Conservation (phyloP, 1,140 invertebrate genomes). For the Kradibia gibbosae region DNA sequence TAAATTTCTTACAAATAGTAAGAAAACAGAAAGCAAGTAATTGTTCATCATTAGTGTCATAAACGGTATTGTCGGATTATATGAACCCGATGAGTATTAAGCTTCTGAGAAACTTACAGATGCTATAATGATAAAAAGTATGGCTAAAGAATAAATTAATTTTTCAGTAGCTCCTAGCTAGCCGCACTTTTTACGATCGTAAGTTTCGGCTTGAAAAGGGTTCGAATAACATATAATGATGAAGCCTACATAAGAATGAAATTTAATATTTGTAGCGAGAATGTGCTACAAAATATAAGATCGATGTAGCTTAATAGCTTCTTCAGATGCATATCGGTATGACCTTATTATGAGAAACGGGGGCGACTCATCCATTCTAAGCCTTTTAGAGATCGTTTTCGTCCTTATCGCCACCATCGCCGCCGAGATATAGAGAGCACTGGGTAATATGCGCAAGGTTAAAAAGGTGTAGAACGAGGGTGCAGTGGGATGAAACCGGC, state of each 20-base stretch:
- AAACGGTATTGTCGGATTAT: no score
- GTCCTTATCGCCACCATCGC: slow-evolving; percentile 24
- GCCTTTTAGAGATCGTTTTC: slow-evolving; percentile 31
- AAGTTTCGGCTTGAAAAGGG: neutral
- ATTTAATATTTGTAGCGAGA: neutral
- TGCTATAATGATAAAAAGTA: neutral
- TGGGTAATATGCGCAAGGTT: neutral
- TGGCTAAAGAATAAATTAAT: neutral
- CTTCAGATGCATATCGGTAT: neutral
- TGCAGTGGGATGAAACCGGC: slow-evolving; percentile 5
- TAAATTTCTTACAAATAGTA: no score
- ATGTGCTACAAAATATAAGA: neutral
- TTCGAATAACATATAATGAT: neutral
- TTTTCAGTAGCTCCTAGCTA: neutral
- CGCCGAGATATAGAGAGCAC: neutral
- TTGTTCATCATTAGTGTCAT: no score
- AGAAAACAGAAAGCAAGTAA: no score
- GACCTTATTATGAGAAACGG: neutral
- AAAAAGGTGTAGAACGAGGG: neutral
- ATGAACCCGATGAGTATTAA: no score
- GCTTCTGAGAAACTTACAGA: no score
- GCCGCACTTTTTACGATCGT: neutral
- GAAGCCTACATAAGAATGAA: neutral
- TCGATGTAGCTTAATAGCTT: neutral
- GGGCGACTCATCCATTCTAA: slow-evolving; percentile 15